Evolutionary conservation across 1,140 invertebrate genomes (phyloP).

Genomic region (Ceratina japonica): DNA sequence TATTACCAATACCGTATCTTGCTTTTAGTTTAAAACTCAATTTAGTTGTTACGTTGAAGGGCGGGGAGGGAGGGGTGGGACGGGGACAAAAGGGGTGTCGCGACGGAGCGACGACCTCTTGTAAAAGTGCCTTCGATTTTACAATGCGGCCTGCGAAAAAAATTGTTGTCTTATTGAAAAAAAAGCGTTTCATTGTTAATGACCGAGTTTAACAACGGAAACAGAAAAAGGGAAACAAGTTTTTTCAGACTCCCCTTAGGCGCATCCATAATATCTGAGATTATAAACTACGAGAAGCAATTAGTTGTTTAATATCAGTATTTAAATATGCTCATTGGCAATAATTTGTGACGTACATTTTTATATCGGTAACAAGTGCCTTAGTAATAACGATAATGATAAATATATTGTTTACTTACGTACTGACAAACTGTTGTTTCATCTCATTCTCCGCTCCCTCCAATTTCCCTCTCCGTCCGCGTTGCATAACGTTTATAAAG

Average conservation of each 20-base stretch:
- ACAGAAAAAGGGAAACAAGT: constrained; percentile 15
- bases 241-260: constrained; percentile 47
- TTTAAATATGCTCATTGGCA: constrained; percentile 78
- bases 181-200: constrained; percentile 14
- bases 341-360: constrained; percentile 76
- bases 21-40: constrained; percentile 70
- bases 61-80: background rate
- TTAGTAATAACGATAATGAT: constrained; percentile 77
- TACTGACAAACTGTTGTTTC: constrained; percentile 48
- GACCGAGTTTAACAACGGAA: constrained; percentile 26
- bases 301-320: constrained; percentile 77
- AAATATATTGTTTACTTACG: constrained; percentile 79
- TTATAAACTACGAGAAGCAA: constrained; percentile 70
- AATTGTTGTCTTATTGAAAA: constrained; percentile 2
- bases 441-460: background rate
- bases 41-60: constrained; percentile 62
- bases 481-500: too few relatives aligned
- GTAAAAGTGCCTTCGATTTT: constrained; percentile 49
- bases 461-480: background rate
- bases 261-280: constrained; percentile 66
- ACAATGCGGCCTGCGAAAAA: background rate
- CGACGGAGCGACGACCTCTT: constrained; percentile 9
- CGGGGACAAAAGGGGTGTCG: constrained; percentile 23
- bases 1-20: constrained; percentile 64
- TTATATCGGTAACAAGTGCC: constrained; percentile 78